Evolutionary conservation across 2,113 vertebrate species (phyloP).

Genomic region (Gambusia affinis): DNA sequence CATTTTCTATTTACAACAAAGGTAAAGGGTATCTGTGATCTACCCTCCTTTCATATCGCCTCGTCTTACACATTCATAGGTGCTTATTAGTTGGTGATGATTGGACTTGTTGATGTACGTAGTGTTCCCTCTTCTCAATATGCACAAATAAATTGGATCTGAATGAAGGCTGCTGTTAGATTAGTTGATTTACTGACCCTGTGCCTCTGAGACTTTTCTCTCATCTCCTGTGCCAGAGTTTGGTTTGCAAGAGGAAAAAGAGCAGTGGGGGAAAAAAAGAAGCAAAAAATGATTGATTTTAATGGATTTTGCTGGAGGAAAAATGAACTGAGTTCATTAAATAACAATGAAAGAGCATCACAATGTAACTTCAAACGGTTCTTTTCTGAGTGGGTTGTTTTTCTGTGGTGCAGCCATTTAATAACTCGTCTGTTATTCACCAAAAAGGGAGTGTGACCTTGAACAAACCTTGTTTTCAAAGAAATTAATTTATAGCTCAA

Average conservation of each 20-base stretch:
- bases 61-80: constrained; percentile 8
- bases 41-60: constrained; percentile 45
- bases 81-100: constrained; percentile 44
- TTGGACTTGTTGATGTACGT: constrained; percentile 4
- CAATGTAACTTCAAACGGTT: constrained; percentile 65
- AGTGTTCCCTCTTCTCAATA: constrained; percentile 28
- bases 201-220: constrained; percentile 40
- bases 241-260: constrained; percentile 27
- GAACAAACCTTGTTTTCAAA: constrained; percentile 51
- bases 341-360: constrained; percentile 66
- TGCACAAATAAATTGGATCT: constrained; percentile 36
- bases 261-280: background rate
- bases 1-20: constrained; percentile 72
- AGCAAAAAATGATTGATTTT: constrained; percentile 59
- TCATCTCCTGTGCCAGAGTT: constrained; percentile 42
- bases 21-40: constrained; percentile 63
- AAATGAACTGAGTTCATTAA: constrained; percentile 65
- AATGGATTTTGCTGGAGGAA: constrained; percentile 62
- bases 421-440: constrained; percentile 61
- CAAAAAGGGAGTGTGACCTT: constrained; percentile 52
- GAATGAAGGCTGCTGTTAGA: constrained; percentile 36
- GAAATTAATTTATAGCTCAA: constrained; percentile 44
- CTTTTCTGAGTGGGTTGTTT: constrained; percentile 49
- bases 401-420: constrained; percentile 49
- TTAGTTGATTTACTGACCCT: constrained; percentile 46